These are phyloP conservation scores for Tinea semifulvella DNA, from an alignment of 2,888 invertebrate species.

Conservation along the genomic window DNA sequence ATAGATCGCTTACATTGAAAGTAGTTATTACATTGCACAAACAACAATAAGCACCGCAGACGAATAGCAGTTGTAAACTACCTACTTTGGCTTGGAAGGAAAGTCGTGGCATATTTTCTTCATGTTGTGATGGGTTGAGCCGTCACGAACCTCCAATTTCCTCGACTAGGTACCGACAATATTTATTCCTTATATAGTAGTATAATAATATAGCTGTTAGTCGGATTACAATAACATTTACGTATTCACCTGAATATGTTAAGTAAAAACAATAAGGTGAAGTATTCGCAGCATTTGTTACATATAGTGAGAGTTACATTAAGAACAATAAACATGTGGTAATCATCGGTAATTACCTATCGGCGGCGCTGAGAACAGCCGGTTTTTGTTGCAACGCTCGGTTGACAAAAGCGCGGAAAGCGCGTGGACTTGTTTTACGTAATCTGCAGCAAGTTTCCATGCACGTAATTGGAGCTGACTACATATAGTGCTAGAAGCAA, in stretches of 20 bases:
- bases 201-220: constrained; percentile 6
- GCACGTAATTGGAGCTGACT: constrained; percentile 8
- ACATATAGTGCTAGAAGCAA: neutral
- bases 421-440: constrained; percentile 52
- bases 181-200: constrained; percentile 7
- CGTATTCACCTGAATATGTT: neutral
- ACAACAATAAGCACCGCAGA: constrained; percentile 10
- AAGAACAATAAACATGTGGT: constrained; percentile 47
- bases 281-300: constrained; percentile 9
- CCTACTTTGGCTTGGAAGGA: constrained; percentile 26
- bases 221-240: neutral
- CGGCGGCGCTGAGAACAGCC: constrained; percentile 35
- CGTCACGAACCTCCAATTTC: constrained; percentile 30
- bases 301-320: constrained; percentile 11
- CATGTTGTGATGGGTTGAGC: constrained; percentile 22
- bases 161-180: constrained; percentile 17
- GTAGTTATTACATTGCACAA: constrained; percentile 12
- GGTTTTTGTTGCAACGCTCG: constrained; percentile 36
- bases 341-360: constrained; percentile 43
- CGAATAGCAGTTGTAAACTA: constrained; percentile 13
- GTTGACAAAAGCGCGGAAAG: constrained; percentile 39
- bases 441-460: constrained; percentile 23
- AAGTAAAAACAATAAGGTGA: neutral
- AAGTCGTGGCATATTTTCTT: constrained; percentile 28
- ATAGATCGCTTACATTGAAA: constrained; percentile 7